A percentile compares a stretch with the other conserved stretches of the same genome.
phyloP scores from a whole-genome alignment of 2,113 vertebrate species.

The Malaclemys terrapin region DNA sequence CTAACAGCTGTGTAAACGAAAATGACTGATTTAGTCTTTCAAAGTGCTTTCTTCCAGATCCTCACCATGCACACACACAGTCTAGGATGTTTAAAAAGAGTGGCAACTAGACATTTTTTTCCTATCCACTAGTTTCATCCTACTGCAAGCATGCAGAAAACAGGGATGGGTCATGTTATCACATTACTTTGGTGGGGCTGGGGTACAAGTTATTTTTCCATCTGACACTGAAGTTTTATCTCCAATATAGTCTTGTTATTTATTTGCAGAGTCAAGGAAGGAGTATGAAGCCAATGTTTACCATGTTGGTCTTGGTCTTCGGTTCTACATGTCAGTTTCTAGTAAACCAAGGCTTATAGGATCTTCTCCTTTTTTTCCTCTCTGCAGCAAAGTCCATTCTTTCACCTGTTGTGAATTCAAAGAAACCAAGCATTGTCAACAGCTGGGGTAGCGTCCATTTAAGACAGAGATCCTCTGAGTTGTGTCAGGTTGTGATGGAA shows the following conservation, averaged over 20 bases:
- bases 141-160: not conserved
- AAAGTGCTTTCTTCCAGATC: not conserved
- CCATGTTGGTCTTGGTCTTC: not conserved
- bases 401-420: not conserved
- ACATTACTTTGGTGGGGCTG: not conserved
- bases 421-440: not conserved
- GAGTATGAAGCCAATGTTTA: not conserved
- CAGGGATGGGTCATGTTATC: not conserved
- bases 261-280: not conserved
- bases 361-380: not conserved
- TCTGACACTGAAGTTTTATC: not conserved
- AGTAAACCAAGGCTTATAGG: not conserved
- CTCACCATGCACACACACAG: fast-evolving
- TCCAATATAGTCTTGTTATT: not conserved
- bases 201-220: not conserved
- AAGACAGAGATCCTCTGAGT: not conserved
- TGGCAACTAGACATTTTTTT: not conserved
- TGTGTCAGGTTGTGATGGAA: fast-evolving
- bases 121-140: fast-evolving
- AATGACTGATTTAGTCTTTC: not conserved
- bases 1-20: fast-evolving
- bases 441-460: not conserved
- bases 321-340: not conserved
- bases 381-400: not conserved
- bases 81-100: fast-evolving